Base-by-base conservation (phyloP, 2,888 invertebrate species). In the Agonopterix subpropinquella region DNA sequence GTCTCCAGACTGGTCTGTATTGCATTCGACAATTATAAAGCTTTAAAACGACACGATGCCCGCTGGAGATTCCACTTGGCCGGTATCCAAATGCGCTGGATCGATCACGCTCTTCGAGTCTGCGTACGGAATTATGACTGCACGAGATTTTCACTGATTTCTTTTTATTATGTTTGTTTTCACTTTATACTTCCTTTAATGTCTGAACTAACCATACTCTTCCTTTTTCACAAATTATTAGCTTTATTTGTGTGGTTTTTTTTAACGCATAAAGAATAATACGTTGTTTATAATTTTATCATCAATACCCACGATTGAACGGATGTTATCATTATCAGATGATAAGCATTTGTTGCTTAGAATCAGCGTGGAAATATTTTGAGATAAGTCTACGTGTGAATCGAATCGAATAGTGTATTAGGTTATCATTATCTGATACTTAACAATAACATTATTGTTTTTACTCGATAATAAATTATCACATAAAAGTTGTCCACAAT, bases 1-100 rank as follows among this genome's bases (percentile, higher is more conserved):
- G 87, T 90, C 61, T 67, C 84, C 53, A 86, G 86, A 80, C 75
- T 89, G 90, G 91, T 91, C 80, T 87, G 90, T 90, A 86, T 73
- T 53, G 61, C 36, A 11, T 42, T 41, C 8, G 43, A 43, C 48
- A 46, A 48, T 46, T 36, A 41, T 50, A 44, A 41, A 28, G 28
- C 55, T 54, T 47, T 54, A 47, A 45, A 52, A 44, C 48, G 50
- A 47, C 52, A 58, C 59, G 56, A 58, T 61, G 47, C 47, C 69
- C 64, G 67, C 75, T 82, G 82, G 76, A 81, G 72, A 75, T 65
- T 65, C 64, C 61, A 68, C 66, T 83, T 88, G 87, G 87, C 87
- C 53, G 53, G 62, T 62, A 60, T 80, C 87, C 87, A 88, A 86
- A 73, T 73, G 62, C 63, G 71, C 75, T 78, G 82, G 76, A 86